Evolutionary conservation across 2,888 invertebrate genomes (phyloP), one percentile per base, ranked within the genome.

Genomic region (Molanna angustata): DNA sequence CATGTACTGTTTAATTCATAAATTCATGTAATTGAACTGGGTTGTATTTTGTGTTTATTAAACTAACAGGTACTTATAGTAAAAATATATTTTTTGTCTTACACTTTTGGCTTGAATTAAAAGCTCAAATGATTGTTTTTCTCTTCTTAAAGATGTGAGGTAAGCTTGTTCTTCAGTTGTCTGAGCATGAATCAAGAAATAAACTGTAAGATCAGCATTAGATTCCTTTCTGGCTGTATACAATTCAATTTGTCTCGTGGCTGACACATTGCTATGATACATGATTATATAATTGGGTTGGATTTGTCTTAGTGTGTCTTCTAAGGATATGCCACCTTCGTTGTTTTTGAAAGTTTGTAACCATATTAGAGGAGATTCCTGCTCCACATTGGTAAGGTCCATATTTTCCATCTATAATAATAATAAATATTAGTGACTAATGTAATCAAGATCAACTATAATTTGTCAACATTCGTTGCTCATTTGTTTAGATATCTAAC

Each of bases 81-180:
- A n/a, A n/a, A n/a, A n/a, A n/a, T n/a, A n/a, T n/a, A n/a, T n/a
- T n/a, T n/a, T n/a, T n/a, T n/a, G n/a, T n/a, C 82, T 78, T 73
- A 94, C 94, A 64, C 90, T 88, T 78, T 97, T 98, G 20, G 93
- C 89, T 66, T 87, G 84, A 62, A 99, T 96, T 33, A 99, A 78
- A 62, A 82, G 78, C 66, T 98, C 96, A 70, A 99, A 98, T 0
- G 97, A 91, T 65, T 90, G 86, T 68, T 97, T 98, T 71, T 99
- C 99, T 57, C 90, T 81, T 59, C 93, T 80, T 50, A 99, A 73
- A 0, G 89, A 83, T 1, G 95, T 94, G 27, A 99, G 78, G 71
- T 96, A 99, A 2, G 91, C 85, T 73, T 99, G 98, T 70, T 99
- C 99, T 72, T 99, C 99, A 0, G 94, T 92, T 4, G 98, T 97